Conservation (phyloP, 2,113 vertebrate genomes). For the Cephalopterus ornatus region DNA sequence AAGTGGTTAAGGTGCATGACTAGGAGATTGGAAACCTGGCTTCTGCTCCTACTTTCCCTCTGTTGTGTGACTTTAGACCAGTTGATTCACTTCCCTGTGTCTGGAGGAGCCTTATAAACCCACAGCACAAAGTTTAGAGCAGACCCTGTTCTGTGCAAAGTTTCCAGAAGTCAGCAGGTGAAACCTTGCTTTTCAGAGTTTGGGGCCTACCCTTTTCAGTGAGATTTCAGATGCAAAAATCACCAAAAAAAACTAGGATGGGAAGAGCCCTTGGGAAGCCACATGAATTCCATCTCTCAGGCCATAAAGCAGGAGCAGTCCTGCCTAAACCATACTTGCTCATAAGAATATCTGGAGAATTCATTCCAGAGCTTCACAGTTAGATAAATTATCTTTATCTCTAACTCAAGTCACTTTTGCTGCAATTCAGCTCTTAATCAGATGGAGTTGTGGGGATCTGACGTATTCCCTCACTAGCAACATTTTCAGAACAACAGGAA, state of each 20-base stretch:
- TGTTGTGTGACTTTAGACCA: not conserved
- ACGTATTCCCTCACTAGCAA: slow-evolving; percentile 5
- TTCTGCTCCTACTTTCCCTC: not conserved
- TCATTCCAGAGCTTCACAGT: not conserved
- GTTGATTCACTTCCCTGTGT: not conserved
- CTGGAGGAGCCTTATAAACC: not conserved
- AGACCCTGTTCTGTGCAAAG: not conserved
- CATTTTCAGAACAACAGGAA: slow-evolving; percentile 55
- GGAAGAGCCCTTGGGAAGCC: not conserved
- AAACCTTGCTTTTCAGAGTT: not conserved
- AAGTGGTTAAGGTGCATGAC: not conserved
- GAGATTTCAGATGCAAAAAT: not conserved
- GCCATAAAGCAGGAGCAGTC: not conserved
- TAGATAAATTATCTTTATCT: not conserved
- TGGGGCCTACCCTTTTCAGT: not conserved
- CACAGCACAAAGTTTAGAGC: not conserved
- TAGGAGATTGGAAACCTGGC: not conserved
- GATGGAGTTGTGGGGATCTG: slow-evolving; percentile 7
- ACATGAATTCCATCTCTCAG: not conserved
- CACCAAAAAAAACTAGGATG: not conserved
- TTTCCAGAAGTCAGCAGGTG: not conserved
- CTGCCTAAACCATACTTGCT: not conserved
- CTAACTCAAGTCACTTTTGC: not conserved
- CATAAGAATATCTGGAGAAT: no score
- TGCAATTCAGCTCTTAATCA: slow-evolving; percentile 25